phyloP scores from a whole-genome alignment of 2,113 vertebrate genomes.

The Bungarus multicinctus region DNA sequence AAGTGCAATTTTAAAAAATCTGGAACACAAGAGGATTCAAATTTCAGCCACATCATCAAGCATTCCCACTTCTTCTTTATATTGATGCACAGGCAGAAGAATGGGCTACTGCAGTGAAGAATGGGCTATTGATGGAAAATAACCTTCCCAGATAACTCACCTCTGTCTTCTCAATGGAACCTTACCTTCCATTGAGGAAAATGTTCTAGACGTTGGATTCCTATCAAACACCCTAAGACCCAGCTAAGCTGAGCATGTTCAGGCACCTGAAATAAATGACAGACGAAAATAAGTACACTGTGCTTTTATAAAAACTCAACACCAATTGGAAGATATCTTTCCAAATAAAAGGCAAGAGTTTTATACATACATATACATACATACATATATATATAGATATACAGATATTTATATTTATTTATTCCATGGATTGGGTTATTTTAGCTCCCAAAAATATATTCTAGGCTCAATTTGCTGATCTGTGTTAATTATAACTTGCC shows the following conservation, averaged over 20 bases:
- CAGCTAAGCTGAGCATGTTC: slow-evolving; percentile 89
- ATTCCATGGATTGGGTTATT: background rate
- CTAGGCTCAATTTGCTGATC: background rate
- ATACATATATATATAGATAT: no score
- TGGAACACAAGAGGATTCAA: background rate
- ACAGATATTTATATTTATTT: no score
- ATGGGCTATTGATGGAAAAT: background rate
- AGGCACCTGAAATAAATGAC: slow-evolving; percentile 73
- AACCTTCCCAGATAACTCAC: background rate
- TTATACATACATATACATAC: no score
- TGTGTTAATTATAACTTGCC: background rate
- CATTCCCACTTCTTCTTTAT: background rate
- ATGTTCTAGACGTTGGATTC: slow-evolving; percentile 83
- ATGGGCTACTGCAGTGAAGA: background rate
- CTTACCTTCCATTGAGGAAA: slow-evolving; percentile 96
- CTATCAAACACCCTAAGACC: slow-evolving; percentile 91
- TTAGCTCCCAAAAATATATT: background rate
- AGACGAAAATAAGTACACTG: slow-evolving; percentile 17
- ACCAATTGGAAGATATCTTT: background rate
- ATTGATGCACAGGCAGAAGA: background rate
- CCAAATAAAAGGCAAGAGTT: background rate
- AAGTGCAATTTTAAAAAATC: background rate
- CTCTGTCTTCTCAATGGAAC: background rate
- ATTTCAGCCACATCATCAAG: background rate
- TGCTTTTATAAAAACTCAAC: background rate